Base-by-base conservation (phyloP, 2,888 invertebrate species). In the Ophonus ardosiacus region DNA sequence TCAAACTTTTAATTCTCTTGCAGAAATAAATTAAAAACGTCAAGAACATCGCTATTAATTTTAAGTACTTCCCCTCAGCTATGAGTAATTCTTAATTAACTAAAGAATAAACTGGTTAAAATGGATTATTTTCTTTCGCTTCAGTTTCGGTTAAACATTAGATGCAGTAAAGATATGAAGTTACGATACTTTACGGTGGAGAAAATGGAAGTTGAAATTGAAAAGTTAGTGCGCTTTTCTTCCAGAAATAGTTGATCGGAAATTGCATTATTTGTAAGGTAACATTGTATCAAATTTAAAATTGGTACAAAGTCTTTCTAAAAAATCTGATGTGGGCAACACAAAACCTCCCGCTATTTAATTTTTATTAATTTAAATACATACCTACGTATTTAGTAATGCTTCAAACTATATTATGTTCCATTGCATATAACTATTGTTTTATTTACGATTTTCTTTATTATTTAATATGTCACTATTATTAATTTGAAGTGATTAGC, bases 11-110 rank as follows among this genome's bases (percentile, higher is more conserved):
- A 51, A 74, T 18, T 24, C 8, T 21, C 21, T 51, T 74, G 17
- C 56, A 51, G 17, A 74, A 21, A 43, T 51, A 74, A 74, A 74
- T 74, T 74, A 74, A 74, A 74, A 51, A 51, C 43, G 74, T n/a
- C 74, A 74, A 51, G 21, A 74, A 74, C 74, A 74, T 74, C 51
- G 18, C 43, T 40, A 51, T 63, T 63, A 13, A 68, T n/a, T 24
- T 38, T 15, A 31, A 65, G 31, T n/a, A 31, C 31, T 31, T 31
- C 24, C 3, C 3, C 31, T 7, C n/a, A 68, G 13, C 21, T 74
- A 10, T 8, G 51, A 43, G 51, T 21, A 74, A 74, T 74, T 74
- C 51, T 74, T 74, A 74, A 74, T 74, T 74, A 74, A 51, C 21
- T 0, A 51, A 74, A 74, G 17, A 51, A 18, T 74, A 18, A 74